phyloP scores from a whole-genome alignment of 2,888 invertebrate species.

The Dasysyrphus albostriatus region DNA sequence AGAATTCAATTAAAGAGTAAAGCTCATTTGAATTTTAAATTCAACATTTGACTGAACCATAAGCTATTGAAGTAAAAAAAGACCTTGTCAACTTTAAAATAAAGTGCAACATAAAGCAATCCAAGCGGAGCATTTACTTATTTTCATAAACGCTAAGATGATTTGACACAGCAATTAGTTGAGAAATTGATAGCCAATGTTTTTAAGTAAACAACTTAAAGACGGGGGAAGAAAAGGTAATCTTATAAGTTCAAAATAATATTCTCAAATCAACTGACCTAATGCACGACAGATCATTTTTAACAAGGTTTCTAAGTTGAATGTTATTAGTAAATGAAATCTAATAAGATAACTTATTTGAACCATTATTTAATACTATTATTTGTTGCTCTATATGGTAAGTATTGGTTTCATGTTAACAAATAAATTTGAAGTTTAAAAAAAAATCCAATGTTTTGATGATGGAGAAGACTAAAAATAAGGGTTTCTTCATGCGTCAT shows the following conservation, averaged over 20 bases:
- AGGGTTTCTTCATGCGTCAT: no score
- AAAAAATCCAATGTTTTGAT: no score
- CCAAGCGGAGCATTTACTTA: not conserved
- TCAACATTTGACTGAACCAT: no score
- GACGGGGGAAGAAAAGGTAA: not conserved
- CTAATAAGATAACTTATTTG: not conserved
- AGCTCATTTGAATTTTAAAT: no score
- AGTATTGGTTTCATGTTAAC: not conserved
- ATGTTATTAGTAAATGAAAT: not conserved
- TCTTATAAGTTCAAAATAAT: not conserved
- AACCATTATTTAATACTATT: not conserved
- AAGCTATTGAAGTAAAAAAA: no score
- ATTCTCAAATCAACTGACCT: conserved; percentile 3
- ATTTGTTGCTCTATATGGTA: not conserved
- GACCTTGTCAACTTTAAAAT: not conserved
- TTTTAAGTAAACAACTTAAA: not conserved
- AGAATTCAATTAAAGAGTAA: no score
- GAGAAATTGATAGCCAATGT: not conserved
- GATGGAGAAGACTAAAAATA: no score
- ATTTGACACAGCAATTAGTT: not conserved
- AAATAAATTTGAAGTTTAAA: no score
- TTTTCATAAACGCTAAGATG: not conserved
- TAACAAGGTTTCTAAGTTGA: not conserved
- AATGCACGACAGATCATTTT: not conserved
- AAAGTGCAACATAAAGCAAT: not conserved